These are phyloP conservation scores for Invenusta paracnida DNA, from an alignment of 2,888 invertebrate genomes.

Conservation along the genomic window DNA sequence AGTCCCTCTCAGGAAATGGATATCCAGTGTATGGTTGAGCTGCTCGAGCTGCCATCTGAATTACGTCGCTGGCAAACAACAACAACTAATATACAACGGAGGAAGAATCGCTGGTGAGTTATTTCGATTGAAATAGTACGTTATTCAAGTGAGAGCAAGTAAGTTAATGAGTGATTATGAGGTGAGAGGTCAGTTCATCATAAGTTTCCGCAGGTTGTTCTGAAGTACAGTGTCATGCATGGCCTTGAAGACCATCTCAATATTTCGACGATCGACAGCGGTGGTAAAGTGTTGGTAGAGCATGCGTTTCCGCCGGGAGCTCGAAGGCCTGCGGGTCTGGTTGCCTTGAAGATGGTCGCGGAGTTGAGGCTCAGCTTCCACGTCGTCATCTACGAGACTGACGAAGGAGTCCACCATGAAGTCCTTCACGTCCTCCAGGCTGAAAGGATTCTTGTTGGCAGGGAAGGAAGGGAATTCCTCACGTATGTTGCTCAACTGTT, in stretches of 20 bases:
- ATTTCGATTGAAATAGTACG: no score
- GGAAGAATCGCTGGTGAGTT: no score
- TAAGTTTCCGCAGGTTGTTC: conserved; percentile 18
- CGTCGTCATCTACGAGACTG: conserved; percentile 6
- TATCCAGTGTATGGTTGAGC: no score
- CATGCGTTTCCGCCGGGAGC: conserved; percentile 26
- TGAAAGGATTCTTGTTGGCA: conserved; percentile 8
- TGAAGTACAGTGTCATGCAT: conserved; percentile 41
- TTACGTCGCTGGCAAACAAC: no score
- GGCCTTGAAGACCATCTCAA: conserved; percentile 41
- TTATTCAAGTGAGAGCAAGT: no score
- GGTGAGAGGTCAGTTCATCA: conserved; percentile 40
- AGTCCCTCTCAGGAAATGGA: no score
- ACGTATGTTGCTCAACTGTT: background rate
- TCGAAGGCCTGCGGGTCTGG: background rate
- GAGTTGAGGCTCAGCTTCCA: background rate
- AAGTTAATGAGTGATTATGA: no score
- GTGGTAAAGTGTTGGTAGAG: conserved; percentile 40
- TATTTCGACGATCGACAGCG: conserved; percentile 40
- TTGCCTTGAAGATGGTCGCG: background rate
- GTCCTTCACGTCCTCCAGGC: conserved; percentile 7
- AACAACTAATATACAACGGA: no score
- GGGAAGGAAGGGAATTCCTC: conserved; percentile 30
- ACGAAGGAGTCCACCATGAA: conserved; percentile 38
- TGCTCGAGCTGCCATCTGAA: no score